These are phyloP conservation scores for Campylomormyrus tamandua DNA, from an alignment of 2,113 vertebrate genomes.

Conservation along the genomic window DNA sequence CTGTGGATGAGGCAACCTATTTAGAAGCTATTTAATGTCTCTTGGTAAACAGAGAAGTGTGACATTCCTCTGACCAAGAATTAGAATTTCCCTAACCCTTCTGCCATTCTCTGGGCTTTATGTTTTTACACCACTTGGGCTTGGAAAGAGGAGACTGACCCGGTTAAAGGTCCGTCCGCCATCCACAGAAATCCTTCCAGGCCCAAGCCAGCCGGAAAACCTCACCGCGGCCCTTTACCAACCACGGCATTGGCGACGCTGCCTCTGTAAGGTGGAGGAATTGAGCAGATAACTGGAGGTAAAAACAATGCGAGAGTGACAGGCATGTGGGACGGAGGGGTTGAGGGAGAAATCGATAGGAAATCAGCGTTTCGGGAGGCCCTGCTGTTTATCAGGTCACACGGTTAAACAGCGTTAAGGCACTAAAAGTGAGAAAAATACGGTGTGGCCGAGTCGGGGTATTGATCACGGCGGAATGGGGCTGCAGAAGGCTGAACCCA, in stretches of 20 bases:
- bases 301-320: conserved; percentile 78
- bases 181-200: background rate
- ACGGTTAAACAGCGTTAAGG: conserved; percentile 77
- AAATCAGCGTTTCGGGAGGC: conserved; percentile 93
- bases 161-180: background rate
- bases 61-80: background rate
- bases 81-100: background rate
- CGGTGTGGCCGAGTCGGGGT: conserved; percentile 71
- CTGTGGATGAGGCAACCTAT: background rate
- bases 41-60: background rate
- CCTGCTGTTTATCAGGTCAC: conserved; percentile 95
- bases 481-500: conserved; percentile 93
- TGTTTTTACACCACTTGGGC: background rate
- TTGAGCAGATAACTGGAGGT: conserved; percentile 71
- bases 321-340: conserved; percentile 67
- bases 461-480: conserved; percentile 93
- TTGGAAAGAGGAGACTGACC: background rate
- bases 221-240: background rate
- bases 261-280: conserved; percentile 34
- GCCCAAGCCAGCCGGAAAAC: background rate
- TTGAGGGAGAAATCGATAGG: conserved; percentile 88
- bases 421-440: conserved; percentile 94
- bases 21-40: background rate
- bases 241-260: background rate
- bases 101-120: background rate